These are phyloP conservation scores for Cryptosula pallasiana DNA, from an alignment of 2,888 invertebrate genomes.

Conservation along the genomic window DNA sequence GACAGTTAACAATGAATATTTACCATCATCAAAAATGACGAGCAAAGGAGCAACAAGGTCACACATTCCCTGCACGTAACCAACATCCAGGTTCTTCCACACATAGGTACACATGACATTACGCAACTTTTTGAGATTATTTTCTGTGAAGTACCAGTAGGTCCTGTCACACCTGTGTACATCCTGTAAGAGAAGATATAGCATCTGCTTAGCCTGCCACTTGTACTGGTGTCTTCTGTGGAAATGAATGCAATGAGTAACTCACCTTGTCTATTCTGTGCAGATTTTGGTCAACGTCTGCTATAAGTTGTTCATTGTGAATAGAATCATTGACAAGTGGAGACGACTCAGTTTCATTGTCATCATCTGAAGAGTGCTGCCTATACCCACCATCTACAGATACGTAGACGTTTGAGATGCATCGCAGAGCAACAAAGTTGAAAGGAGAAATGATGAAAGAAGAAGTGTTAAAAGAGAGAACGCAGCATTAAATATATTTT, in stretches of 20 bases:
- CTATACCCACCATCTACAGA: neutral
- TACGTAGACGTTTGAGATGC: too few relatives aligned
- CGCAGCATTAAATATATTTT: too few relatives aligned
- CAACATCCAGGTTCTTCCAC: constrained; percentile 88
- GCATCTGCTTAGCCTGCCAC: too few relatives aligned
- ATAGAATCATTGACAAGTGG: neutral
- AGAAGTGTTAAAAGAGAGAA: neutral
- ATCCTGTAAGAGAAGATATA: constrained; percentile 57
- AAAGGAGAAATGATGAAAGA: neutral
- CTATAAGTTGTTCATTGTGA: constrained; percentile 31
- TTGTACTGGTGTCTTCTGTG: too few relatives aligned
- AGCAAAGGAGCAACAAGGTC: constrained; percentile 87
- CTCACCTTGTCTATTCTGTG: constrained; percentile 82
- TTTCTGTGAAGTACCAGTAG: constrained; percentile 81
- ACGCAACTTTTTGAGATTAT: constrained; percentile 82
- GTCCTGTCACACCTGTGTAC: constrained; percentile 92
- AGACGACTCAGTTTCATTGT: neutral
- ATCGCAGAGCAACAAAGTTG: too few relatives aligned
- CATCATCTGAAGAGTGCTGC: neutral
- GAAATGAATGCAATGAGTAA: too few relatives aligned
- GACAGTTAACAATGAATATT: constrained; percentile 29
- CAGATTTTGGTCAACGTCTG: constrained; percentile 68
- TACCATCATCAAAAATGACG: constrained; percentile 79
- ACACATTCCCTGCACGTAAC: constrained; percentile 97
- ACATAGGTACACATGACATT: constrained; percentile 98